These are phyloP conservation scores for Aegotheles bennettii DNA, from an alignment of 2,113 vertebrate species.

Conservation along the genomic window DNA sequence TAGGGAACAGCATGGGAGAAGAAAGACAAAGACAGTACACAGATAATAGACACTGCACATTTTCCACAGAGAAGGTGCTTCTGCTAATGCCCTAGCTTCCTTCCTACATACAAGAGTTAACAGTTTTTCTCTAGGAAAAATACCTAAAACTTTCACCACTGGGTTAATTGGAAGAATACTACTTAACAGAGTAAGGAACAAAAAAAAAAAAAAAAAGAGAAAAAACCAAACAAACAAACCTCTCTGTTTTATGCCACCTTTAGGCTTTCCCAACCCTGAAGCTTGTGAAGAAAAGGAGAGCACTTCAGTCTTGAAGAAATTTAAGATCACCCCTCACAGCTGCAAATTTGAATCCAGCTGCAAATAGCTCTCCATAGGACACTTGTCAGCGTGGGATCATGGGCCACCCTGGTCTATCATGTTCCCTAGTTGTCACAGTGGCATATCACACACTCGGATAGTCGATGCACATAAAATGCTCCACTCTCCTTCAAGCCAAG, in stretches of 20 bases:
- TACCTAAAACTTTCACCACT: neutral
- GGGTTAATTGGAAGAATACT: neutral
- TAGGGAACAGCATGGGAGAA: neutral
- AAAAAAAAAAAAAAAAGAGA: too few species aligned
- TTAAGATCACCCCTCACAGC: neutral
- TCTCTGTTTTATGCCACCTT: neutral
- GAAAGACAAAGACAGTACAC: neutral
- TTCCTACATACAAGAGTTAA: accelerated
- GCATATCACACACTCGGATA: neutral
- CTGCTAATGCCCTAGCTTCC: neutral
- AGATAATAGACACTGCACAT: neutral
- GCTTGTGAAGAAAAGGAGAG: neutral
- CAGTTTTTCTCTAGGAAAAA: neutral
- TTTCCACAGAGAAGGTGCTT: neutral
- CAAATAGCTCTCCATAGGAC: neutral
- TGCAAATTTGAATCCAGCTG: neutral
- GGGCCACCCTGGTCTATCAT: neutral
- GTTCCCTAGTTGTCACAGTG: neutral
- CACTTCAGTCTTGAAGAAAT: neutral
- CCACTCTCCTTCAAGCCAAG: neutral
- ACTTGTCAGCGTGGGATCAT: neutral
- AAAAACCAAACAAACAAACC: too few species aligned
- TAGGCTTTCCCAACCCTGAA: neutral
- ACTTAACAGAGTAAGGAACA: neutral
- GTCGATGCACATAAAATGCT: neutral